Evolutionary conservation across 2,113 vertebrate genomes (phyloP).

Genomic region (Dascyllus trimaculatus): DNA sequence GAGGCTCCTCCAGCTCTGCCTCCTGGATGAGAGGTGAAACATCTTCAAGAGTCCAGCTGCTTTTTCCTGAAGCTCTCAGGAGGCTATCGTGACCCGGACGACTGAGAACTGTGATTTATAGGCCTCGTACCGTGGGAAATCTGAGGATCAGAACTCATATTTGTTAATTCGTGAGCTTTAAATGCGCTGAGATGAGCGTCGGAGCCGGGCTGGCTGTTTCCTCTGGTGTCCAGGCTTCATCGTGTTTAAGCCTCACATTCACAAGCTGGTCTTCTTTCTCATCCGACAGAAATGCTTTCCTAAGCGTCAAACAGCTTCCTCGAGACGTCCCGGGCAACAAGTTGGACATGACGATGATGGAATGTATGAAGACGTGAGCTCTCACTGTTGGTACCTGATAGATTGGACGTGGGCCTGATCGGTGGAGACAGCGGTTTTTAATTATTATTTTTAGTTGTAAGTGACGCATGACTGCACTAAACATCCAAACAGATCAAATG

Average conservation of each 20-base stretch:
- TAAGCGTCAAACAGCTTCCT: neutral
- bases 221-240: neutral
- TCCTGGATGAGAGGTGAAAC: too few species aligned
- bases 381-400: conserved; percentile 45
- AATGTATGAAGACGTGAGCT: conserved; percentile 24
- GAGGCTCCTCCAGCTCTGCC: too few species aligned
- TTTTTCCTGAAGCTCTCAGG: too few species aligned
- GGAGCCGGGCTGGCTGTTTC: neutral
- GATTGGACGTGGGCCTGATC: conserved; percentile 9
- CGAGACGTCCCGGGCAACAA: neutral
- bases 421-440: neutral
- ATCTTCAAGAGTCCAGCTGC: too few species aligned
- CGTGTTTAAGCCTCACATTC: too few species aligned
- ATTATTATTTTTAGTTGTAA: neutral
- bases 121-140: too few species aligned
- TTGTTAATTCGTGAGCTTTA: too few species aligned
- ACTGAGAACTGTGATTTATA: too few species aligned
- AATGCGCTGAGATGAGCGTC: too few species aligned
- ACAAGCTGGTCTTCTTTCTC: too few species aligned
- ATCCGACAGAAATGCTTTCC: neutral
- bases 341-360: conserved; percentile 22
- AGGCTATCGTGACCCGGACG: too few species aligned
- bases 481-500: conserved; percentile 7
- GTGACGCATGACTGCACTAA: neutral
- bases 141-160: too few species aligned